Base-by-base conservation (phyloP, 2,888 invertebrate genomes). In the Cheilosia grossa region DNA sequence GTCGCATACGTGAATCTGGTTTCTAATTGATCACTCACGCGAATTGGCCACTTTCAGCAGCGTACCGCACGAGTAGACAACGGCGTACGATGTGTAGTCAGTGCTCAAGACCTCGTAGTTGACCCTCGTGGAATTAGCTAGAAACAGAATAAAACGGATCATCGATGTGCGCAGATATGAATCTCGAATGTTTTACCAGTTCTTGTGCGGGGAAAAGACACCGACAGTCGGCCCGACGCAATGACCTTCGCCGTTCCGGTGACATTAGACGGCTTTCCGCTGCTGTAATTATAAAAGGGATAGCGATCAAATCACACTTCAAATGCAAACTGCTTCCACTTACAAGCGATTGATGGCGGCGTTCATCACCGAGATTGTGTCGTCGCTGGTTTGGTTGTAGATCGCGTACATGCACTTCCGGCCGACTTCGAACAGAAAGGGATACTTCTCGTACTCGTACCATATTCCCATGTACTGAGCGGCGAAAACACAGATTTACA, bases 401-500 rank as follows among this genome's bases (percentile, higher is more conserved):
- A 93, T 93, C 0, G 96, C 95, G 2, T 94, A 94, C 66, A 96
- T 94, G 89, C 96, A 97, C 89, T 94, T 95, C 37, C 95, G 95
- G 4, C 95, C 95, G 9, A 95, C 91, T 90, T 96, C 95, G 90
- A 96, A 95, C n/a, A 95, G 89, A 53, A 95, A 94, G 88, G 96
- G 96, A 91, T 96, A 97, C 88, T 95, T 94, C 88, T 95, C 94
- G 19, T 94, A 93, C 90, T 97, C 96, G 89, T 95, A 96, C 96
- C 96, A 97, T 88, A 94, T 94, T 49, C 97, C 96, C 89, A 95
- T 89, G 89, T 95, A 96, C 96, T 79, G 59, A 88, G 74, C 27
- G 24, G 24, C 53, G 7, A 19, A 27, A 44, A 33, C 61, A 6
- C 10, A 15, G 4, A 5, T 19, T 30, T 15, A 30, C n/a, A 19